Base-by-base conservation (phyloP, 92 coral and sea anemone species). In the Scolanthus callimorphus region DNA sequence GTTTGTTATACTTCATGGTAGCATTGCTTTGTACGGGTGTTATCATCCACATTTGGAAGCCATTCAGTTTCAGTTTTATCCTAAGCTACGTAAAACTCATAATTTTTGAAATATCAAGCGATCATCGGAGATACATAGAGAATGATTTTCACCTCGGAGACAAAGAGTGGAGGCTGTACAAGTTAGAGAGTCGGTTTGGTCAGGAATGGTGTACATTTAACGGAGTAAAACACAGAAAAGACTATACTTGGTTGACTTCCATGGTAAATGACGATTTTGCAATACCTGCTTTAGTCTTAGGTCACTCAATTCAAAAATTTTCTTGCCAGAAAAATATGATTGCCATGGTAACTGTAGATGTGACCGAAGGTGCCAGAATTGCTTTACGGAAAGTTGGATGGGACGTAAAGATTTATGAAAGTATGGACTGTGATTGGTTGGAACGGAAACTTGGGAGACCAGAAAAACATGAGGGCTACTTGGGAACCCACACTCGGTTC, bases 341-440 rank as follows among this genome's bases (percentile, higher is more conserved):
- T 20, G 97, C 90, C 28, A 76, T 90, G 20, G 85, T 90, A 43
- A 65, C 97, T 4, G 72, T 70, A 20, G 71, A 66, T 2, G 89
- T 90, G 11, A 73, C 73, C 53, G 63, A 52, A 26, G 72, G 63
- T 25, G 71, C 88, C 3, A 76, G 87, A 43, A 52, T 59, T 13
- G 97, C 95, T 0, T 62, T 90, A 22, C 39, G 48, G 49, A 73
- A 69, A 41, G 81, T 78, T 54, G 97, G 97, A 20, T 90, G 89
- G 94, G 59, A 41, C 2, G 66, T 80, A 4, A 84, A 62, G 20
- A 57, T 37, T 49, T 88, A 85, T 54, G 85, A 90, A 60, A 75
- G 78, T 13, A 64, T 90, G 76, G 95, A 90, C 62, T 90, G 97
- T 27, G 70, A 90, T 47, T 90, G 97, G 97, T 77, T 90, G 75